These are phyloP conservation scores for Nebria brevicollis DNA, from an alignment of 2,888 invertebrate genomes.

Conservation along the genomic window DNA sequence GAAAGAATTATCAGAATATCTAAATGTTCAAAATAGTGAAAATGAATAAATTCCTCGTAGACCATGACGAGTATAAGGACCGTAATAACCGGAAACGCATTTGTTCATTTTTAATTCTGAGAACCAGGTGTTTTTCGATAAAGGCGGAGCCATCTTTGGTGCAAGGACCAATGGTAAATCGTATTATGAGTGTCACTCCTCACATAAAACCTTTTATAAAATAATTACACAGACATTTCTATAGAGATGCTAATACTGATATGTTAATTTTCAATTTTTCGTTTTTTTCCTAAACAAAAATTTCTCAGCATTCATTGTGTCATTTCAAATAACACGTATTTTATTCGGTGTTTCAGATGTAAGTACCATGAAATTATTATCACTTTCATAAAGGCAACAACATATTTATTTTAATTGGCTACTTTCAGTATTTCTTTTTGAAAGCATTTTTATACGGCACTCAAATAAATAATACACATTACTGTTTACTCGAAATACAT, in stretches of 20 bases:
- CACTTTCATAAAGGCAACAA: not conserved
- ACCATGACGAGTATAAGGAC: not conserved
- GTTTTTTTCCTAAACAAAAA: not conserved
- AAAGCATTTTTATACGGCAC: not conserved
- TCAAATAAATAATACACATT: too few relatives aligned
- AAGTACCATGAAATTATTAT: not conserved
- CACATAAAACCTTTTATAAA: not conserved
- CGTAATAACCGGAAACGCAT: constrained; percentile 1
- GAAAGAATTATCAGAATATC: not conserved
- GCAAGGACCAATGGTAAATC: constrained; percentile 29
- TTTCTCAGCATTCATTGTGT: not conserved
- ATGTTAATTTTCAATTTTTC: not conserved
- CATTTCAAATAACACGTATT: not conserved
- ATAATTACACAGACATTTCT: not conserved
- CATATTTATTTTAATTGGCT: not conserved
- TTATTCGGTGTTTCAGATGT: not conserved
- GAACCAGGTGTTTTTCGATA: not conserved
- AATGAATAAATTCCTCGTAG: not conserved
- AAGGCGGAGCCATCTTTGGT: constrained; percentile 24
- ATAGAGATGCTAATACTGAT: not conserved
- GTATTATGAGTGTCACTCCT: constrained; percentile 32
- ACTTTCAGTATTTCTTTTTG: not conserved
- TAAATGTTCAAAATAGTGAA: not conserved
- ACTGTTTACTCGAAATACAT: too few relatives aligned
- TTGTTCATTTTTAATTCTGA: constrained; percentile 1